These are phyloP conservation scores for Dendroctonus ponderosae DNA, from an alignment of 1,140 invertebrate genomes.

Conservation along the genomic window DNA sequence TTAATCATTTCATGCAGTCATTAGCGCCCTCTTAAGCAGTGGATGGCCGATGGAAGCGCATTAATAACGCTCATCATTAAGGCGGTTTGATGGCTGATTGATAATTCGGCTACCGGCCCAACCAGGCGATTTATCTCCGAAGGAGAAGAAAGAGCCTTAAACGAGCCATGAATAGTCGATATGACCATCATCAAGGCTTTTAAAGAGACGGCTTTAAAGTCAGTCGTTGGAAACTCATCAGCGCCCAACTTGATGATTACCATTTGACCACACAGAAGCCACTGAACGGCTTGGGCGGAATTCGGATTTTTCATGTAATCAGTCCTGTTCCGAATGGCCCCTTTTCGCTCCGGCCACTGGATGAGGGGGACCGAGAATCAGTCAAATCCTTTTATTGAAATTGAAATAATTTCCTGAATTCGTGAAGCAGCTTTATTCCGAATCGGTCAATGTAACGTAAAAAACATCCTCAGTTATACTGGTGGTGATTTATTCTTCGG, in stretches of 20 bases:
- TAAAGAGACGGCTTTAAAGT: conserved; percentile 11
- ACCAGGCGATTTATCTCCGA: conserved; percentile 14
- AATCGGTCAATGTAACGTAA: conserved; percentile 42
- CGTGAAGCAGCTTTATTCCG: conserved; percentile 22
- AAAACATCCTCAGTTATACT: conserved; percentile 34
- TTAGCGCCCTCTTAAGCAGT: no score
- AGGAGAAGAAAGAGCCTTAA: conserved; percentile 9
- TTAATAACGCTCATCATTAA: background rate
- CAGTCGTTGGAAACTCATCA: background rate
- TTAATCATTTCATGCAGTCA: no score
- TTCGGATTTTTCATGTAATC: conserved; percentile 9
- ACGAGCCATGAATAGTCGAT: conserved; percentile 16
- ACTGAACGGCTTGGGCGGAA: background rate
- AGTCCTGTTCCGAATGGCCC: background rate
- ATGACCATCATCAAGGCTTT: conserved; percentile 9
- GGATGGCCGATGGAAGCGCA: no score
- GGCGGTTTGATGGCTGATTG: conserved; percentile 11
- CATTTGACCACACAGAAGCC: background rate
- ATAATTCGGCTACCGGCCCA: conserved; percentile 13
- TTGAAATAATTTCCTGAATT: conserved; percentile 39
- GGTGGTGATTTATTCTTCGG: conserved; percentile 36
- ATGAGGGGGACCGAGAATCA: conserved; percentile 15
- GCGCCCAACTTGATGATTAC: background rate
- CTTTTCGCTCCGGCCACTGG: background rate
- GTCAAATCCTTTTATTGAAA: conserved; percentile 40